Conservation (phyloP, 2,888 invertebrate genomes). For the Trachelus iudaicus region DNA sequence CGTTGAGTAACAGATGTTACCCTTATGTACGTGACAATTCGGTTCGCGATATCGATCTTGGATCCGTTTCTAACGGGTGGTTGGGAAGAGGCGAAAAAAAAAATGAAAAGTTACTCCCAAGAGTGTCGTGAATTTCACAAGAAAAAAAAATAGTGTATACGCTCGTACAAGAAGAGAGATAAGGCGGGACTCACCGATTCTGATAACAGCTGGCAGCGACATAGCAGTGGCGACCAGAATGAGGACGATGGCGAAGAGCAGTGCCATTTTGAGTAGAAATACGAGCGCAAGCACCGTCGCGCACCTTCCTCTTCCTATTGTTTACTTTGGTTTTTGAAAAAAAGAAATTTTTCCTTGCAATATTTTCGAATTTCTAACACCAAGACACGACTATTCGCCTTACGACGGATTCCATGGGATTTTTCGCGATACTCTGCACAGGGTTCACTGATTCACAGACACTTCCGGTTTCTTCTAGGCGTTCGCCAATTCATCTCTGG, state of each 20-base stretch:
- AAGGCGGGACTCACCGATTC: constrained; percentile 56
- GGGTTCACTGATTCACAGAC: not conserved
- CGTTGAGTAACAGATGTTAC: constrained; percentile 1
- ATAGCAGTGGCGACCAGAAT: constrained; percentile 62
- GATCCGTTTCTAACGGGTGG: not conserved
- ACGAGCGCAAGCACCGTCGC: constrained; percentile 2
- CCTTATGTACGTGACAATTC: not conserved
- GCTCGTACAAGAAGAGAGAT: not conserved
- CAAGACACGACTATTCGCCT: not conserved
- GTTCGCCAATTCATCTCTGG: not conserved
- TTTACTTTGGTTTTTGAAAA: not conserved
- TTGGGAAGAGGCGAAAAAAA: not conserved
- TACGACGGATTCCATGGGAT: not conserved
- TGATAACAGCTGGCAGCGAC: constrained; percentile 64
- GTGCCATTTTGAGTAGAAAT: constrained; percentile 55
- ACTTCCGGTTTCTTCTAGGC: not conserved
- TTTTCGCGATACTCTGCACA: not conserved
- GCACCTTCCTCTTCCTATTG: not conserved
- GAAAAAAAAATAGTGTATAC: not conserved
- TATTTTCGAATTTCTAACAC: not conserved
- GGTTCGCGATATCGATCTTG: not conserved
- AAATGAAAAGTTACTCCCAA: not conserved
- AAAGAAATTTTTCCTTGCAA: not conserved
- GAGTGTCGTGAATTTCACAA: not conserved
- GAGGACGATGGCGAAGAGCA: constrained; percentile 61